A percentile compares a stretch with the other conserved stretches of the same genome.
These are phyloP conservation scores for Machimus rusticus DNA, from an alignment of 2,888 invertebrate genomes.

Conservation along the genomic window DNA sequence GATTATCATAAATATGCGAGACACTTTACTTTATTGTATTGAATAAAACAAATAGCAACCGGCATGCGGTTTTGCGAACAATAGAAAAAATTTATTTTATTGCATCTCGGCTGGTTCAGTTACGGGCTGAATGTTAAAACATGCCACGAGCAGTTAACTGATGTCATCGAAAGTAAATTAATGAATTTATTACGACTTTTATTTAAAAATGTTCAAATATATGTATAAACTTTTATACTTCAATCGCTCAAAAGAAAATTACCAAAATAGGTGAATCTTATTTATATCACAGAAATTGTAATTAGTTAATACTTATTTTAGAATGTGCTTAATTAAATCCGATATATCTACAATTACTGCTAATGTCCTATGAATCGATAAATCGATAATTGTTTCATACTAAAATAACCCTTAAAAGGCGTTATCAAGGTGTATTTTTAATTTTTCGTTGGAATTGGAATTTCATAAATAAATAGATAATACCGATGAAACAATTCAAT, in stretches of 20 bases:
- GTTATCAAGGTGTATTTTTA: not conserved
- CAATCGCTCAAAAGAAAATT: too few species aligned
- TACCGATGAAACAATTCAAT: not conserved
- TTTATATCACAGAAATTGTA: not conserved
- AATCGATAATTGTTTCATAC: not conserved
- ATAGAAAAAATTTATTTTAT: not conserved
- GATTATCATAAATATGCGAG: not conserved
- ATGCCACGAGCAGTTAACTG: not conserved
- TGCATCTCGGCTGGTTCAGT: not conserved
- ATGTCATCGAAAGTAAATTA: not conserved
- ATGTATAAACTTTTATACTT: too few species aligned
- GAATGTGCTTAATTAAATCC: too few species aligned
- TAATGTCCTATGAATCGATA: not conserved
- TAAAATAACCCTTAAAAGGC: not conserved
- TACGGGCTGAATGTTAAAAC: not conserved
- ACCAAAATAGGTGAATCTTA: not conserved
- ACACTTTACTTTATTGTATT: not conserved
- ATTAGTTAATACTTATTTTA: not conserved
- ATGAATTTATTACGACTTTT: too few species aligned
- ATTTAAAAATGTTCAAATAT: too few species aligned
- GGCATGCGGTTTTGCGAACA: not conserved
- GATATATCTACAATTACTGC: too few species aligned
- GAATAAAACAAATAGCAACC: not conserved
- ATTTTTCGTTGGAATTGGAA: not conserved
- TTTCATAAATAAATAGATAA: not conserved